A percentile compares a stretch with the other conserved stretches of the same genome.
phyloP scores from a whole-genome alignment of 2,888 invertebrate species.

The Polyploca ridens region DNA sequence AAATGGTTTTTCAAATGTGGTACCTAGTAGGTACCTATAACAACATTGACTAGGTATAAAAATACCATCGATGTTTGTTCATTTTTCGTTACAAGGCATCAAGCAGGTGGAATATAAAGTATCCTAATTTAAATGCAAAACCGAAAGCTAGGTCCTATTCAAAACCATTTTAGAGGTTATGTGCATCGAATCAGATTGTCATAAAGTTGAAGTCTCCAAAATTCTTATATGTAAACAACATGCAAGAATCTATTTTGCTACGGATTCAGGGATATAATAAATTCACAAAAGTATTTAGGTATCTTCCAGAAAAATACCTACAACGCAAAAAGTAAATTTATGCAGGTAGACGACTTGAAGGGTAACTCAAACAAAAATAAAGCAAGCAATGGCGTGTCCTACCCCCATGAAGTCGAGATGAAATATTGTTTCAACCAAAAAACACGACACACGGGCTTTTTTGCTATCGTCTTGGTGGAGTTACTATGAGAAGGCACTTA shows the following conservation, averaged over 20 bases:
- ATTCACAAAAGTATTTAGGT: constrained; percentile 12
- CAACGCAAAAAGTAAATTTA: constrained; percentile 46
- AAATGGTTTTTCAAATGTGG: neutral
- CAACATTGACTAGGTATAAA: neutral
- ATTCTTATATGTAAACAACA: neutral
- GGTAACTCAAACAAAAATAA: constrained; percentile 53
- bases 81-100: neutral
- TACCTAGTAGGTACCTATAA: neutral
- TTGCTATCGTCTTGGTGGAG: constrained; percentile 18
- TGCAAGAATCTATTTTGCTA: constrained; percentile 1
- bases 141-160: neutral
- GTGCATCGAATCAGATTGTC: neutral
- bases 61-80: neutral
- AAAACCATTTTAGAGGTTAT: neutral
- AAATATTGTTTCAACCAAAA: constrained; percentile 66
- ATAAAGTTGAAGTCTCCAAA: neutral
- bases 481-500: neutral
- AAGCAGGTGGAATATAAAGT: neutral
- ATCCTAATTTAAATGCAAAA: constrained; percentile 5
- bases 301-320: constrained; percentile 22
- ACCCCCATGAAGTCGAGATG: constrained; percentile 60
- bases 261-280: constrained; percentile 1
- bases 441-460: constrained; percentile 57
- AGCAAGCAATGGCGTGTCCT: constrained; percentile 52
- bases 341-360: constrained; percentile 52